Evolutionary conservation across 2,888 invertebrate genomes (phyloP).

Genomic region (Ormia ochracea): DNA sequence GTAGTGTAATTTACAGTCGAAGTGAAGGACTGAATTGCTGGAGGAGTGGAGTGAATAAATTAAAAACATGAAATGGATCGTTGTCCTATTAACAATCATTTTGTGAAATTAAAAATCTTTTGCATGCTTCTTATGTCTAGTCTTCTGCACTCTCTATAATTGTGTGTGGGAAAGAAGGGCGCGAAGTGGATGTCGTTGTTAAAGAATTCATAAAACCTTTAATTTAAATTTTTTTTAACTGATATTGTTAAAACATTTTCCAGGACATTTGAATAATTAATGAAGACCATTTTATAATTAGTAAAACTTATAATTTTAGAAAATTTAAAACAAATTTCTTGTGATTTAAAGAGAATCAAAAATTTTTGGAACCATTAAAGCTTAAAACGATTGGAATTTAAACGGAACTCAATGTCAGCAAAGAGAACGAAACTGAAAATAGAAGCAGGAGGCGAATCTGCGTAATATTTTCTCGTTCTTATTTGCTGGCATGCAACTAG

Average conservation of each 20-base stretch:
- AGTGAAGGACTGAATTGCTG: slow-evolving; percentile 18
- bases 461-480: slow-evolving; percentile 3
- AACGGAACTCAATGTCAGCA: not conserved
- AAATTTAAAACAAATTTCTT: too few species aligned
- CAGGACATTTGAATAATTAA: too few species aligned
- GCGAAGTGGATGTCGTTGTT: not conserved
- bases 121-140: not conserved
- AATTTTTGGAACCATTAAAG: too few species aligned
- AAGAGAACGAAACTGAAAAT: not conserved
- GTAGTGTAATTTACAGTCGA: slow-evolving; percentile 41
- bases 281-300: too few species aligned
- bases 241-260: too few species aligned
- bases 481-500: slow-evolving; percentile 21
- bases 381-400: not conserved
- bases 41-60: slow-evolving; percentile 10
- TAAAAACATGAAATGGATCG: slow-evolving; percentile 45
- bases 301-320: too few species aligned
- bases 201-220: not conserved
- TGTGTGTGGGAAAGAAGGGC: not conserved
- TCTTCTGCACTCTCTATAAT: slow-evolving; percentile 6
- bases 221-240: too few species aligned
- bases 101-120: slow-evolving; percentile 57
- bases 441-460: slow-evolving; percentile 29
- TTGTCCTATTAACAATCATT: slow-evolving; percentile 54
- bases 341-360: too few species aligned